These are phyloP conservation scores for Triplophysa siluroides DNA, from an alignment of 2,113 vertebrate genomes.

Conservation along the genomic window DNA sequence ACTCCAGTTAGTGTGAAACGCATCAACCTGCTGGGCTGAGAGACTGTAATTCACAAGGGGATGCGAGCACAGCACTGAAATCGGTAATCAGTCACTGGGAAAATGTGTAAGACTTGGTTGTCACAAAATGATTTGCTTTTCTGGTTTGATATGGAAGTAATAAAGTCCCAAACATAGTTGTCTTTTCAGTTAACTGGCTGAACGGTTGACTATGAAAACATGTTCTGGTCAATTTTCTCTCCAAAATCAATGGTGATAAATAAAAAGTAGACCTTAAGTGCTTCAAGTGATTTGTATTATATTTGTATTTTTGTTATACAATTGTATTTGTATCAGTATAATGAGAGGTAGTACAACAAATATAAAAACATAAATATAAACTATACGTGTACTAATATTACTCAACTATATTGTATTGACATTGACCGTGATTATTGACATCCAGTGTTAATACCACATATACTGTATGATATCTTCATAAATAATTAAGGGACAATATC, in stretches of 20 bases:
- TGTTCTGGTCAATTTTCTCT: not conserved
- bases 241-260: not conserved
- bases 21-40: not conserved
- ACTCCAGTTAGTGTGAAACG: slow-evolving; percentile 3
- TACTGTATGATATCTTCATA: no score
- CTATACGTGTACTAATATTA: no score
- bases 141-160: not conserved
- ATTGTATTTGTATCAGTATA: no score
- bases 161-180: not conserved
- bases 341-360: no score
- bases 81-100: not conserved
- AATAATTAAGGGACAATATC: no score
- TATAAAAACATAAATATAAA: no score
- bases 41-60: slow-evolving; percentile 28
- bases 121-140: slow-evolving; percentile 5
- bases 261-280: not conserved
- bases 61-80: not conserved
- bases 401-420: no score
- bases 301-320: no score
- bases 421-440: no score
- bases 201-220: not conserved
- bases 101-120: not conserved
- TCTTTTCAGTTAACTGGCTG: not conserved
- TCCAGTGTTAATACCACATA: no score
- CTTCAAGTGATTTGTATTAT: no score